phyloP scores from a whole-genome alignment of 2,888 invertebrate genomes.

The Aleiodes leptofemur region DNA sequence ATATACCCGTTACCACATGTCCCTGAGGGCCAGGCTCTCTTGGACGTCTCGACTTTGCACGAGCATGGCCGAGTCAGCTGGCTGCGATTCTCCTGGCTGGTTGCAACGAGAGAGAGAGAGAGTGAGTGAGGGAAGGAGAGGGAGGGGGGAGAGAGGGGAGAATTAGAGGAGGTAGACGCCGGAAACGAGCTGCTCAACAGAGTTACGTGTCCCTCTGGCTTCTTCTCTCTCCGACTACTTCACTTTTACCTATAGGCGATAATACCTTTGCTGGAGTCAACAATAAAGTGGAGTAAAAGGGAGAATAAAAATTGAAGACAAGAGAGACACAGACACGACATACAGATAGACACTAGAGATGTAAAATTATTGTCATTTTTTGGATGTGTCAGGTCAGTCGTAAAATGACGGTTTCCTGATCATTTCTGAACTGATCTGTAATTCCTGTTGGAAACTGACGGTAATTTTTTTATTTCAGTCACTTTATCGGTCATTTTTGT shows the following conservation, averaged over 20 bases:
- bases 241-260: constrained; percentile 26
- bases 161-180: constrained; percentile 42
- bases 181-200: constrained; percentile 49
- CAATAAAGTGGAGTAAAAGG: neutral
- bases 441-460: no score
- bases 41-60: constrained; percentile 55
- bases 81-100: constrained; percentile 23
- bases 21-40: constrained; percentile 29
- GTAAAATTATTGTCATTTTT: no score
- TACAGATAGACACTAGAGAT: no score
- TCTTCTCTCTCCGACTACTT: constrained; percentile 8
- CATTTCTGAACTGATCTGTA: no score
- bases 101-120: neutral
- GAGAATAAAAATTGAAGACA: neutral
- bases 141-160: no score
- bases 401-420: no score
- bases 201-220: constrained; percentile 40
- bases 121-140: neutral
- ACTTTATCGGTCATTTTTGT: no score
- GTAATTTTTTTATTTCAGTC: no score
- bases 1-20: no score
- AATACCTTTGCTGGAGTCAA: neutral
- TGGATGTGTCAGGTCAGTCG: no score
- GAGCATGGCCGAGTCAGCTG: constrained; percentile 67
- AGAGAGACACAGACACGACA: no score